Evolutionary conservation across 2,797 vertebrate species (phyloP), one percentile per base, ranked within the genome.

Genomic region (Gymnoscopelus microlampas): DNA sequence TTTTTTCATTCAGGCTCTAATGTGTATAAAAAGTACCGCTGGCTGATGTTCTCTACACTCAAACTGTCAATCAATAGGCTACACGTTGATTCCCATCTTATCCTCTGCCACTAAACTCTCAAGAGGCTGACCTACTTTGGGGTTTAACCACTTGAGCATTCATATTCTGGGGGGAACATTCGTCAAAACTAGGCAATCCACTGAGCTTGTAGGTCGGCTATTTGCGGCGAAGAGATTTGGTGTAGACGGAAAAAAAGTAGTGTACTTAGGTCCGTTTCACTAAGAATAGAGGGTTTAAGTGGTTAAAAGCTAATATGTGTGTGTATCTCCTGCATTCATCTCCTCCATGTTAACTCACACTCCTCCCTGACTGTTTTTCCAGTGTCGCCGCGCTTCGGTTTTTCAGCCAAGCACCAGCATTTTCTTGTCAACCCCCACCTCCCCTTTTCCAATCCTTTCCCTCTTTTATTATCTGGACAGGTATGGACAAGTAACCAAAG

Each of bases 381-480:
- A 76, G 70, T 82, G 71, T 19, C 47, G 9, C 60, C 5, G 2
- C 26, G 24, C 49, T 39, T 48, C 7, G 15, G 15, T 76, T 61
- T 53, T 55, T 55, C 66, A 78, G 61, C 74, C 54, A 69, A 85
- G 73, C 80, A 59, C 51, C 69, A 76, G 66, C 75, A 75, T 74
- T 76, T 78, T 71, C 76, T 71, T 60, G 71, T 70, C 73, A 50
- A 14, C 29, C 48, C 66, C 19, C 35, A 13, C 29, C 10, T 11
- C 60, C 53, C 50, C 19, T 44, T 44, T 44, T 39, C 35, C 35
- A 39, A 39, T 10, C 15, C 1, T 47, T 35, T 53, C 63, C 76
- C 39, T 55, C 71, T 79, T 89, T 92, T 86, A 92, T 91, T 84
- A 88, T 84, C 67, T 77, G 84, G 82, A 93, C 93, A 92, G 82